Evolutionary conservation across 1,140 invertebrate genomes (phyloP), one percentile per base, ranked within the genome.

Genomic region (Dryas iulia): DNA sequence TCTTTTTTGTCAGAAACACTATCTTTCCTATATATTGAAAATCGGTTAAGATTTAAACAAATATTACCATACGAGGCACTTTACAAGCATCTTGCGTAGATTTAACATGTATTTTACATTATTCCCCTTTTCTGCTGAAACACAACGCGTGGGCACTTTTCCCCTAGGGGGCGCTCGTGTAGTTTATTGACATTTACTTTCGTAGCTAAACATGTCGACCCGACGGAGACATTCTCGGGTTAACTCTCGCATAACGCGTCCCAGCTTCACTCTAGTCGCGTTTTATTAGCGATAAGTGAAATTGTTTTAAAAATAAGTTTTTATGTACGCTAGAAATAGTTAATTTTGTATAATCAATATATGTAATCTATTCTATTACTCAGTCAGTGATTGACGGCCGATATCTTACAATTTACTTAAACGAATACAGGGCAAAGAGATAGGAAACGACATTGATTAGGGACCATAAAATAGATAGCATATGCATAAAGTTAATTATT

Each of bases 111-210:
- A 81, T 87, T 88, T 83, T 80, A 77, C 82, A 83, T 86, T 84
- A 83, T 76, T 77, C 67, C 59, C 69, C 63, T 78, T 70, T 70
- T 66, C 35, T 65, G 47, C 58, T 73, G 70, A 81, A 80, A 87
- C 77, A 79, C 76, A 72, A 66, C 66, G 66, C 77, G 62, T 78
- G 79, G 83, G 76, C 86, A 83, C 77, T 86, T 86, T 81, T 81
- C 75, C 78, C 83, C 77, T 61, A 64, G 72, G 82, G 82, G 77
- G 73, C 65, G 73, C 74, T 78, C 84, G 84, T 86, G 77, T 84
- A 83, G 79, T 86, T 83, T 90, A 89, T 90, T 90, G 86, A 90
- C 88, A 88, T 90, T 89, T 90, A 90, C 88, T 90, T 90, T 85
- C 78, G 69, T 72, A 81, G 82, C 76, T 81, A 90, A 90, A 89